Evolutionary conservation across 2,113 vertebrate species (phyloP).

Genomic region (Brachyistius frenatus): DNA sequence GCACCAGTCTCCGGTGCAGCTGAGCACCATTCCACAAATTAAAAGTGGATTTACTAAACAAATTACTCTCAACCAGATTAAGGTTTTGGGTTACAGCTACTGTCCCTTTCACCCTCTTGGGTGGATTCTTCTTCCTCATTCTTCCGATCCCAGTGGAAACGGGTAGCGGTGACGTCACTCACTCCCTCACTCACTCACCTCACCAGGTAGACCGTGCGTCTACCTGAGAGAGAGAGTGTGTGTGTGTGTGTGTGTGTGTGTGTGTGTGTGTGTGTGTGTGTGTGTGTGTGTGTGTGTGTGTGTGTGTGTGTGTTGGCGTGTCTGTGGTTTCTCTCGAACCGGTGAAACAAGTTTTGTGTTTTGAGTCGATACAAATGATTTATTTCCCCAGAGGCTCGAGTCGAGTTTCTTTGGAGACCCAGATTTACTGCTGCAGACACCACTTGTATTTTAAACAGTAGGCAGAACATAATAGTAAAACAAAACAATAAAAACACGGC

Average conservation of each 20-base stretch:
- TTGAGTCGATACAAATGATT: slow-evolving; percentile 33
- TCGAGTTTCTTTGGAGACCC: slow-evolving; percentile 17
- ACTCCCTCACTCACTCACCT: background rate
- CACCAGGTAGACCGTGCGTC: slow-evolving; percentile 37
- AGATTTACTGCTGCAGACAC: slow-evolving; percentile 12
- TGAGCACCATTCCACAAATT: slow-evolving; percentile 85
- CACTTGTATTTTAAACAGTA: background rate
- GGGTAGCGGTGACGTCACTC: slow-evolving; percentile 46
- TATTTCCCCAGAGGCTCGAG: background rate
- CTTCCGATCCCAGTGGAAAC: slow-evolving; percentile 31
- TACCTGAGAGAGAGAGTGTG: background rate
- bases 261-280: background rate
- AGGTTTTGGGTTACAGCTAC: no score
- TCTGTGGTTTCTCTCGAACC: slow-evolving; percentile 4
- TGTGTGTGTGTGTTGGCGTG: background rate
- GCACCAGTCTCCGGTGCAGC: slow-evolving; percentile 83
- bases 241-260: background rate
- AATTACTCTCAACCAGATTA: background rate
- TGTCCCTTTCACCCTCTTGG: background rate
- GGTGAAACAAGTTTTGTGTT: slow-evolving; percentile 57
- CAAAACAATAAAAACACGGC: background rate
- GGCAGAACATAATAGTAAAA: background rate
- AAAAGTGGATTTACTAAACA: background rate
- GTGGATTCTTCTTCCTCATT: slow-evolving; percentile 68
- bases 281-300: background rate